Conservation (phyloP, 2,113 vertebrate species). For the Varanus salvator region DNA sequence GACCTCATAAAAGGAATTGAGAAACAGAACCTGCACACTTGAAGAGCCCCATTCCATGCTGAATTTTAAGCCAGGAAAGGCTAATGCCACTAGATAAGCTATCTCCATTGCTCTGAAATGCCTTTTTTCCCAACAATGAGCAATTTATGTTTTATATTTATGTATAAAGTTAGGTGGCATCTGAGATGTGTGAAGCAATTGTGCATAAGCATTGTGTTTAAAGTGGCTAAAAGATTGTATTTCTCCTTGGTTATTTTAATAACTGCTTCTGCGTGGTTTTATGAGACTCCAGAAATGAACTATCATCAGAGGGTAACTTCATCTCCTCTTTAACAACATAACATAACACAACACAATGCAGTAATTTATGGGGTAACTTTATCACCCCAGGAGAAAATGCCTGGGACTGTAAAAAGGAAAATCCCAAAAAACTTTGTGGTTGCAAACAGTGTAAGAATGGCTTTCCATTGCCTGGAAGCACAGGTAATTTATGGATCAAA, state of each 20-base stretch:
- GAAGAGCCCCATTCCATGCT: not conserved
- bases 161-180: not conserved
- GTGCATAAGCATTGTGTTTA: not conserved
- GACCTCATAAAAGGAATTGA: not conserved
- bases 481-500: too few relatives aligned
- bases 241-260: not conserved
- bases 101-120: not conserved
- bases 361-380: too few relatives aligned
- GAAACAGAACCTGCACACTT: not conserved
- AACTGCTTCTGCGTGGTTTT: not conserved
- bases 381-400: too few relatives aligned
- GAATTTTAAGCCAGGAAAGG: not conserved
- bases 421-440: too few relatives aligned
- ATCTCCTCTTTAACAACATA: too few relatives aligned
- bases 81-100: not conserved
- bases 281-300: not conserved
- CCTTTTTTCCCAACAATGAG: not conserved
- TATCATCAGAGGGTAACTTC: not conserved
- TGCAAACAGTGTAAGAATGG: too few relatives aligned
- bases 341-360: too few relatives aligned
- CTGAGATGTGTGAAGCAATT: not conserved
- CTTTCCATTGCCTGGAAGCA: too few relatives aligned
- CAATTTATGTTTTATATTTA: not conserved
- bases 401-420: too few relatives aligned
- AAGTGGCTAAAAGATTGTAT: not conserved